Conservation (phyloP, 1,140 invertebrate genomes). For the Heliconius congener region DNA sequence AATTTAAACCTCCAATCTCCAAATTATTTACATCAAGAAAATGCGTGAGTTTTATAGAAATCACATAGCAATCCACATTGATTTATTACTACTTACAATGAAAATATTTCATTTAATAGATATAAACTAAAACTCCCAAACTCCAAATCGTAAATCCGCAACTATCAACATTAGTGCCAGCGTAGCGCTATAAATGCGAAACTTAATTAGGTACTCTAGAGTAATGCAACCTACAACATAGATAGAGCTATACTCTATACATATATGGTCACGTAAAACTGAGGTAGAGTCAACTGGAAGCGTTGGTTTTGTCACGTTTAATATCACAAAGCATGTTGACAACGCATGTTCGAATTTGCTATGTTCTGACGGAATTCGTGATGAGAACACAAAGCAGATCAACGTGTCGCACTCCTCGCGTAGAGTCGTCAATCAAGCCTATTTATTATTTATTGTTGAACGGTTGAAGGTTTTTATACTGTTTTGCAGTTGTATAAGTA, state of each 20-base stretch:
- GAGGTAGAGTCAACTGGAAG: not conserved
- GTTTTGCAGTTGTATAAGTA: not conserved
- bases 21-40: too few species aligned
- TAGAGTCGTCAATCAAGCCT: not conserved
- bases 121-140: not conserved
- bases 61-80: too few species aligned
- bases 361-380: constrained; percentile 18
- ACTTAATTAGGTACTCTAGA: not conserved
- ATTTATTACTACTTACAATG: too few species aligned
- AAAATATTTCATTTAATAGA: too few species aligned
- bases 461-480: not conserved
- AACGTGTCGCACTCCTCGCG: not conserved
- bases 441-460: constrained; percentile 10
- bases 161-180: not conserved
- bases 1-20: too few species aligned
- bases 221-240: not conserved
- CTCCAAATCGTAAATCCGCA: not conserved
- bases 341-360: not conserved
- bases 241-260: not conserved
- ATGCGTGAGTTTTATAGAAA: too few species aligned
- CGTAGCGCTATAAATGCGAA: not conserved
- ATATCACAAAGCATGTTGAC: not conserved
- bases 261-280: not conserved
- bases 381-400: constrained; percentile 22
- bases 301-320: not conserved